These are phyloP conservation scores for Perithous albicinctus DNA, from an alignment of 2,888 invertebrate genomes.

Conservation along the genomic window DNA sequence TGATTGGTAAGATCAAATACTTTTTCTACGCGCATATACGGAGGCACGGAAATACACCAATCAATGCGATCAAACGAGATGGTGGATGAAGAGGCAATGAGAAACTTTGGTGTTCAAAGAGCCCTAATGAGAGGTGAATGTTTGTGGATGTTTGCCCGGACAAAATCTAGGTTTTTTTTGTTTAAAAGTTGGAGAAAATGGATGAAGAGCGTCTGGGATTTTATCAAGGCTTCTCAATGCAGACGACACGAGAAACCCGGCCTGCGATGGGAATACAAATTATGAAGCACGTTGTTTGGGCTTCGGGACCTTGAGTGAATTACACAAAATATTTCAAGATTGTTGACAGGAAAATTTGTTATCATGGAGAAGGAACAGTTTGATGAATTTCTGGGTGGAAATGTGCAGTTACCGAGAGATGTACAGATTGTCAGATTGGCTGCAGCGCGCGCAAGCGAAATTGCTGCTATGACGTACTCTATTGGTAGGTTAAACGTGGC, in stretches of 20 bases:
- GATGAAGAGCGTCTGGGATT: background rate
- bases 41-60: conserved; percentile 31
- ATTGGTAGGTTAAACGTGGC: conserved; percentile 84
- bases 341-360: conserved; percentile 4
- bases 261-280: background rate
- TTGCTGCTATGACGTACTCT: conserved; percentile 89
- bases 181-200: background rate
- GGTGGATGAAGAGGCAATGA: background rate
- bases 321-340: background rate
- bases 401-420: conserved; percentile 86
- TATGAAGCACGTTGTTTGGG: background rate
- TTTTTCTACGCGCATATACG: background rate
- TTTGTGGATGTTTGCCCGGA: background rate
- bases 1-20: conserved; percentile 22
- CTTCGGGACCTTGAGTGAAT: background rate
- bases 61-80: conserved; percentile 12
- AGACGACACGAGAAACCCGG: conserved; percentile 8
- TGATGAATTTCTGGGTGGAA: conserved; percentile 86
- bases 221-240: background rate
- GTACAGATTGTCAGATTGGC: conserved; percentile 88
- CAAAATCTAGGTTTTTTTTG: background rate
- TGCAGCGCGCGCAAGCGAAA: conserved; percentile 89
- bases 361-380: conserved; percentile 83
- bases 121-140: background rate
- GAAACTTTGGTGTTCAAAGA: background rate